Evolutionary conservation across 2,113 vertebrate species (phyloP).

Genomic region (Actinemys pallida): DNA sequence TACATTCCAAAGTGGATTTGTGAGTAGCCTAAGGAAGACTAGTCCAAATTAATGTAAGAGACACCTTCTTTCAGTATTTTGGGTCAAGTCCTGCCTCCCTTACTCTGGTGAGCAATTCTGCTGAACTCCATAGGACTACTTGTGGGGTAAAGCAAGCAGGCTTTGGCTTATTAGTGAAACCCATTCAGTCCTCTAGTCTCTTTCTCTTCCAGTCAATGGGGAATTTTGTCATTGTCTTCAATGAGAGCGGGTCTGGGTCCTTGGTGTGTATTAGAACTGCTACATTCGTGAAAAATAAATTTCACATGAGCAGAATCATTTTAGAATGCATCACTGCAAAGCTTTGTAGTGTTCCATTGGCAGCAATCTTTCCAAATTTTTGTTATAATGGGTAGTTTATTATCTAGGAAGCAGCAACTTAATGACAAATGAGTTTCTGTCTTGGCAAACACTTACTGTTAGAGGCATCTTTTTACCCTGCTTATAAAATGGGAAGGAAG

Average conservation of each 20-base stretch:
- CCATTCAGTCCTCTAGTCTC: slow-evolving; percentile 22
- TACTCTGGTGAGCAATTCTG: background rate
- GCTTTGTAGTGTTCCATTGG: slow-evolving; percentile 23
- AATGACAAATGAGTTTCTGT: slow-evolving; percentile 54
- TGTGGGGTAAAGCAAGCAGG: slow-evolving; percentile 3
- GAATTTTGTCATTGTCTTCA: slow-evolving; percentile 17
- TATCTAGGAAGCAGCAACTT: slow-evolving; percentile 60
- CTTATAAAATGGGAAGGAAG: slow-evolving; percentile 51
- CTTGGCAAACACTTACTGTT: slow-evolving; percentile 20
- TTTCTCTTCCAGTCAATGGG: background rate
- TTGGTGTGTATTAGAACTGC: background rate
- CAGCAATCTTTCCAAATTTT: slow-evolving; percentile 51
- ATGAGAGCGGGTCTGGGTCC: background rate
- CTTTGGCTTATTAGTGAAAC: slow-evolving; percentile 15
- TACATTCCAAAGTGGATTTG: background rate
- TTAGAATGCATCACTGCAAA: background rate
- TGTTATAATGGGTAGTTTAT: slow-evolving; percentile 49
- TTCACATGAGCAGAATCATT: background rate
- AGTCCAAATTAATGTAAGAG: background rate
- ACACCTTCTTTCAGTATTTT: background rate
- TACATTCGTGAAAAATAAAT: background rate
- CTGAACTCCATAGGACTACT: background rate
- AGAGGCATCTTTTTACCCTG: slow-evolving; percentile 54
- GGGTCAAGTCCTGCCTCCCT: background rate
- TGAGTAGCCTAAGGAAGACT: background rate